Conservation (phyloP, 35 echinoderm and acorn worm genomes). For the Hemicentrotus pulcherrimus region DNA sequence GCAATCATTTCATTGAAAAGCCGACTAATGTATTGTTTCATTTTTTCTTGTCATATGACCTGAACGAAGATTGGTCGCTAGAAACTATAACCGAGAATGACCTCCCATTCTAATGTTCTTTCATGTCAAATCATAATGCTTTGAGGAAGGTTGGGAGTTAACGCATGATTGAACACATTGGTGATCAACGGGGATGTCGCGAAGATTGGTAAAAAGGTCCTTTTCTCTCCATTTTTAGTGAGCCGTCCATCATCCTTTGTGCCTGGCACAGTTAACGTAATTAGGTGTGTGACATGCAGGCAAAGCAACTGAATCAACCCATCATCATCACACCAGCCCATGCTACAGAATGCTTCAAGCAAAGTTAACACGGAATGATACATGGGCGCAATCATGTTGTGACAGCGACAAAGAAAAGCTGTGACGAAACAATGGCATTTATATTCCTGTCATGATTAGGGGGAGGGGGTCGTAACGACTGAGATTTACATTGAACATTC, state of each 20-base stretch:
- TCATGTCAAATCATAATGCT: not conserved
- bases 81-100: not conserved
- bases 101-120: not conserved
- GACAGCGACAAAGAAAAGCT: not conserved
- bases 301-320: not conserved
- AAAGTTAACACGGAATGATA: not conserved
- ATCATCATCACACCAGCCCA: not conserved
- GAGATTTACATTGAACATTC: no score
- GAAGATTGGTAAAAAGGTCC: not conserved
- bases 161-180: not conserved
- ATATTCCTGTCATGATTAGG: not conserved
- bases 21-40: no score
- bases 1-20: no score
- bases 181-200: not conserved
- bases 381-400: not conserved
- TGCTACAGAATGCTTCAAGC: not conserved
- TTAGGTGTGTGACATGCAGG: not conserved
- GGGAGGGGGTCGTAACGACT: not conserved
- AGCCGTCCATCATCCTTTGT: not conserved
- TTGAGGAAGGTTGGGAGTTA: not conserved
- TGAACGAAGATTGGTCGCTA: no score
- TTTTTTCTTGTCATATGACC: no score
- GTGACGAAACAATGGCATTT: not conserved
- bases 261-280: slow-evolving; percentile 2
- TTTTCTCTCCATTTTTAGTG: not conserved